Conservation (phyloP, 2,888 invertebrate species). For the Xylocampa areola region DNA sequence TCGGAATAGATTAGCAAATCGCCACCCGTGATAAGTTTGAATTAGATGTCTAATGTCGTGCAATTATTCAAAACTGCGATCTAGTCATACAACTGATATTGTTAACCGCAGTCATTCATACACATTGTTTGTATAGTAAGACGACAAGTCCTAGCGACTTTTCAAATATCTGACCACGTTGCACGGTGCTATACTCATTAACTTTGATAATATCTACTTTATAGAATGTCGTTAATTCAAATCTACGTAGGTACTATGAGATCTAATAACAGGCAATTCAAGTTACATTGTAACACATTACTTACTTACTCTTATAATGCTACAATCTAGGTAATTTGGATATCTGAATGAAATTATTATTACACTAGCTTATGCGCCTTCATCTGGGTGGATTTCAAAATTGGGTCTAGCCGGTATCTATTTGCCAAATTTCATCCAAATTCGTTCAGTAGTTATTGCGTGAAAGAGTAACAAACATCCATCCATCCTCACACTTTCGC, state of each 20-base stretch:
- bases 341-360: constrained; percentile 1
- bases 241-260: constrained; percentile 28
- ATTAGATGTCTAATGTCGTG: constrained; percentile 69
- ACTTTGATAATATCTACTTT: constrained; percentile 34
- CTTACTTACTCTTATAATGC: constrained; percentile 18
- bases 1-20: constrained; percentile 57
- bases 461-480: too few species aligned
- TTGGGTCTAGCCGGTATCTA: too few species aligned
- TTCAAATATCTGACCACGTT: constrained; percentile 24
- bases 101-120: constrained; percentile 34
- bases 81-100: constrained; percentile 43
- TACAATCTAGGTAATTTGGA: too few species aligned
- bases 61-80: constrained; percentile 38
- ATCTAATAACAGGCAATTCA: constrained; percentile 29
- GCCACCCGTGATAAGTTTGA: constrained; percentile 67
- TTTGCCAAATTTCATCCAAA: too few species aligned
- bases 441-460: too few species aligned
- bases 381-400: too few species aligned
- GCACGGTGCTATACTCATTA: constrained; percentile 32
- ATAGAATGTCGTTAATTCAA: constrained; percentile 45
- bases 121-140: constrained; percentile 27
- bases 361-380: not conserved
- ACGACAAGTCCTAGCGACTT: constrained; percentile 28
- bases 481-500: too few species aligned
- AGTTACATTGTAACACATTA: constrained; percentile 36